Conservation (phyloP, 2,888 invertebrate species). For the Pemphredon lugubris region DNA sequence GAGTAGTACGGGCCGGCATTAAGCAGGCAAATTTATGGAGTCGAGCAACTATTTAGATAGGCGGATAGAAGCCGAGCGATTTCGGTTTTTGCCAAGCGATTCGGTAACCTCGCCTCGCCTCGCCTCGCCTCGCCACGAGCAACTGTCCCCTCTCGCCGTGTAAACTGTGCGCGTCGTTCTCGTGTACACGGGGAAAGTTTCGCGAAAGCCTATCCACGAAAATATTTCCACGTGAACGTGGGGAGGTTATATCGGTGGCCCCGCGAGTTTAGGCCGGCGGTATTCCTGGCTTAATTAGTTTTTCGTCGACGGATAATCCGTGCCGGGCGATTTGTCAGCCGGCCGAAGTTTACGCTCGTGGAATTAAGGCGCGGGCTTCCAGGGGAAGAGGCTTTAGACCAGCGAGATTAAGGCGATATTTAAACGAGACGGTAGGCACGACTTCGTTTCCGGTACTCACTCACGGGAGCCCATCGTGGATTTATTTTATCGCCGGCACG, state of each 20-base stretch:
- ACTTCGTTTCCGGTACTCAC: constrained; percentile 49
- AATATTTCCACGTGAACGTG: constrained; percentile 40
- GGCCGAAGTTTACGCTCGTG: constrained; percentile 56
- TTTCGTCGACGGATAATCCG: constrained; percentile 73
- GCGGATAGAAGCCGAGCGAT: constrained; percentile 55
- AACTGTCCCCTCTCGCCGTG: background rate
- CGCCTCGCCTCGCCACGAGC: background rate
- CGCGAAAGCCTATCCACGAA: constrained; percentile 5
- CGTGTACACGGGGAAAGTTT: constrained; percentile 15
- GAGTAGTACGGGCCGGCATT: constrained; percentile 57
- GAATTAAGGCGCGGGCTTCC: constrained; percentile 50
- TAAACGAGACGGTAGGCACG: constrained; percentile 60
- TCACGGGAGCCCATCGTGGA: constrained; percentile 49
- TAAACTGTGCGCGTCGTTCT: background rate
- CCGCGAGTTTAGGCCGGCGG: constrained; percentile 24
- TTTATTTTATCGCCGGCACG: constrained; percentile 59
- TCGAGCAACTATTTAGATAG: constrained; percentile 77
- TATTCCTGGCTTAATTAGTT: constrained; percentile 72
- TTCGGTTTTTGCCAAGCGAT: constrained; percentile 57
- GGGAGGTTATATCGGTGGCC: constrained; percentile 11
- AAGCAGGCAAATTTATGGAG: constrained; percentile 74
- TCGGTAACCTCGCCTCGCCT: background rate
- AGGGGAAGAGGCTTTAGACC: constrained; percentile 17
- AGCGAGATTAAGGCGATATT: constrained; percentile 72
- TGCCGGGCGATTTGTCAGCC: constrained; percentile 61